phyloP scores from a whole-genome alignment of 1,140 invertebrate species.

The Drosophila bifasciata region DNA sequence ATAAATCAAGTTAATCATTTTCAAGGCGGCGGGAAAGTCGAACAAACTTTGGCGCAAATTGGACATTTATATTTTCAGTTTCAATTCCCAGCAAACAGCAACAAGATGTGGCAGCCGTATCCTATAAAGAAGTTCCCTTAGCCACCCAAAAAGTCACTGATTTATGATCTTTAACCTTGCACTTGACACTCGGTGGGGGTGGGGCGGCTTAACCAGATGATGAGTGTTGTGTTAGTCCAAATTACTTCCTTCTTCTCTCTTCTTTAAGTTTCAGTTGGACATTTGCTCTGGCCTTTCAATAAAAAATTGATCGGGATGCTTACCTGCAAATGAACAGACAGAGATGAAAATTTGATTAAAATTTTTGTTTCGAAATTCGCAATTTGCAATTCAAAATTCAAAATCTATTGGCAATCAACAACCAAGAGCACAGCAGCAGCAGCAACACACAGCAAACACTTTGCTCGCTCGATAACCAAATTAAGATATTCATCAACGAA shows the following conservation, averaged over 20 bases:
- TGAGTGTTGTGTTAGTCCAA: conserved; percentile 44
- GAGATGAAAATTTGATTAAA: conserved; percentile 49
- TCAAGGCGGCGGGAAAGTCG: conserved; percentile 46
- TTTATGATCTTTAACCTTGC: conserved; percentile 67
- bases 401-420: conserved; percentile 45
- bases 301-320: conserved; percentile 21
- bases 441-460: conserved; percentile 47
- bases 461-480: conserved; percentile 51
- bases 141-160: conserved; percentile 19
- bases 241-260: not conserved
- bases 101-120: conserved; percentile 21
- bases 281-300: not conserved
- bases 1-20: conserved; percentile 83
- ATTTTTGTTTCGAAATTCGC: conserved; percentile 48
- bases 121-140: conserved; percentile 25
- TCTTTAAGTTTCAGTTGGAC: not conserved
- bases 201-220: conserved; percentile 40
- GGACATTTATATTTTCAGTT: conserved; percentile 78
- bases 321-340: conserved; percentile 62
- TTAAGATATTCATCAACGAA: conserved; percentile 50
- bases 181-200: conserved; percentile 64
- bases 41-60: conserved; percentile 71
- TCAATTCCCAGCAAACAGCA: conserved; percentile 24
- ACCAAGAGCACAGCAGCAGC: conserved; percentile 25
- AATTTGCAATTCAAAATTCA: conserved; percentile 48